A percentile compares a stretch with the other conserved stretches of the same genome.
These are phyloP conservation scores for Barypeithes pellucidus DNA, from an alignment of 2,888 invertebrate species.

Conservation along the genomic window DNA sequence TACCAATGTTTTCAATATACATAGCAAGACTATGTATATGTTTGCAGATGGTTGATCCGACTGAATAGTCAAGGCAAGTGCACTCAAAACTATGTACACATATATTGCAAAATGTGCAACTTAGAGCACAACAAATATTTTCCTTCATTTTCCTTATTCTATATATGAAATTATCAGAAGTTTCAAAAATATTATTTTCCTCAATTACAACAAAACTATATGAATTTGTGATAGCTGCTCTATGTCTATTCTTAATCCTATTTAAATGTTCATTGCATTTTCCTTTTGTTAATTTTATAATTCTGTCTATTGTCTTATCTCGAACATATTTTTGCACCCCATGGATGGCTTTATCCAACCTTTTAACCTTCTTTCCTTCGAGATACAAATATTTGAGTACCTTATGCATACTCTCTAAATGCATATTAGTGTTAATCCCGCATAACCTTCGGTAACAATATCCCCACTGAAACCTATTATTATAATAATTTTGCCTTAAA, in stretches of 20 bases:
- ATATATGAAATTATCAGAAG: not conserved
- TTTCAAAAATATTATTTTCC: slow-evolving; percentile 4
- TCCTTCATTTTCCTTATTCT: slow-evolving; percentile 7
- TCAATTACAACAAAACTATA: not conserved
- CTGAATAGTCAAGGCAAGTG: slow-evolving; percentile 14
- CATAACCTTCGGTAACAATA: too few species aligned
- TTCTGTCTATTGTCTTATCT: slow-evolving; percentile 18
- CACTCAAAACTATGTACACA: slow-evolving; percentile 23
- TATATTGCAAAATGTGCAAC: not conserved
- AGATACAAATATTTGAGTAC: too few species aligned
- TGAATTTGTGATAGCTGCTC: not conserved
- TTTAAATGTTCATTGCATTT: slow-evolving; percentile 14
- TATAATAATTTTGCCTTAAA: too few species aligned
- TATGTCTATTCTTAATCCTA: slow-evolving; percentile 9
- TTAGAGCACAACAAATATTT: slow-evolving; percentile 1
- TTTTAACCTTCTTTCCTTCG: too few species aligned
- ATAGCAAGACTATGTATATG: slow-evolving; percentile 13
- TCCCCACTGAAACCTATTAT: too few species aligned
- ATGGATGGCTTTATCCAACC: too few species aligned
- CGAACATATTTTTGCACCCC: too few species aligned
- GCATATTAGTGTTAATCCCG: too few species aligned
- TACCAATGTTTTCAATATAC: not conserved
- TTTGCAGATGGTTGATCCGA: slow-evolving; percentile 20
- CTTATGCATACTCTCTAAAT: too few species aligned
- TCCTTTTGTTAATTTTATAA: slow-evolving; percentile 21